Evolutionary conservation across 2,888 invertebrate genomes (phyloP).

Genomic region (Tetragonisca angustula): DNA sequence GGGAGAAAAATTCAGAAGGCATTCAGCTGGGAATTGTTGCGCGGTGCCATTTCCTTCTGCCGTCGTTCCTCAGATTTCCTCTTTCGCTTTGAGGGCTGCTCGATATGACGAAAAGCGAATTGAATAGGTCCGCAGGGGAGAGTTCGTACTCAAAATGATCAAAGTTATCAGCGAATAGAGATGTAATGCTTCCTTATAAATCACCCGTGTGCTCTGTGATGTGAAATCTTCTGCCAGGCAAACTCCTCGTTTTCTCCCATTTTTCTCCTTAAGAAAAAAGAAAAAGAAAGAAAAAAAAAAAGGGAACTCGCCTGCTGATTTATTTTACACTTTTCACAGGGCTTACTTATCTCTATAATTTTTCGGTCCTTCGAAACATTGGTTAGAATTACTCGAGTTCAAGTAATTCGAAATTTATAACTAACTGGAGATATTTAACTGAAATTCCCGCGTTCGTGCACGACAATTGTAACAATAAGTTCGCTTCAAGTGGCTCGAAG

Average conservation of each 20-base stretch:
- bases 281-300: too few species aligned
- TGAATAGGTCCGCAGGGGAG: neutral
- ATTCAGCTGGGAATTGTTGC: slow-evolving; percentile 19
- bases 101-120: slow-evolving; percentile 23
- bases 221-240: neutral
- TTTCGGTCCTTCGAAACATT: neutral
- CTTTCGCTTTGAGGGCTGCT: slow-evolving; percentile 9
- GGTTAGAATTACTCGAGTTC: neutral
- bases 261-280: neutral
- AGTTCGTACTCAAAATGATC: slow-evolving; percentile 30
- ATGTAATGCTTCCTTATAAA: slow-evolving; percentile 14
- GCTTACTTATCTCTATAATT: neutral
- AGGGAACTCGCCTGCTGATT: neutral
- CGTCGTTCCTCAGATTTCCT: neutral
- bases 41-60: neutral
- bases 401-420: neutral
- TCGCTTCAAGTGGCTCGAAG: neutral
- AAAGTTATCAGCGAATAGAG: slow-evolving; percentile 29
- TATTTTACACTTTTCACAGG: neutral
- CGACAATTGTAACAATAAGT: neutral
- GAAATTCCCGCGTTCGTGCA: neutral
- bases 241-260: neutral
- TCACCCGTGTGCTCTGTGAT: slow-evolving; percentile 1
- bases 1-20: neutral
- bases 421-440: neutral